A percentile compares a stretch with the other conserved stretches of the same genome.
phyloP scores from a whole-genome alignment of 2,888 invertebrate genomes.

The Polymixis flavicincta region DNA sequence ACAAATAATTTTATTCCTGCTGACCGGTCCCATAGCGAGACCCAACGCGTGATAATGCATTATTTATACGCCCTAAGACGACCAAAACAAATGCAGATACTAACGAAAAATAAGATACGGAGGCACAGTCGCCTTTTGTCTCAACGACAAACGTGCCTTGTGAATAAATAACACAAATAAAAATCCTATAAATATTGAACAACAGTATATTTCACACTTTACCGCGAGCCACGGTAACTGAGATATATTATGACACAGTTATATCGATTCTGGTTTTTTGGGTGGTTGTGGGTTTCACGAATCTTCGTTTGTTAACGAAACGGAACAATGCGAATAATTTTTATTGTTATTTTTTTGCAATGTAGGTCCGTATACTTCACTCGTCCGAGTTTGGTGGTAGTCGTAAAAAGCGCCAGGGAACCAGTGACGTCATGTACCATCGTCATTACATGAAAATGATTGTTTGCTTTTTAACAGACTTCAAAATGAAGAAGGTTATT shows the following conservation, averaged over 20 bases:
- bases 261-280: conserved; percentile 82
- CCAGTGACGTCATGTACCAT: conserved; percentile 69
- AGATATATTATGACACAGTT: conserved; percentile 88
- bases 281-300: conserved; percentile 80
- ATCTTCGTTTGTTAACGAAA: conserved; percentile 88
- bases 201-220: conserved; percentile 89
- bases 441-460: conserved; percentile 60
- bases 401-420: conserved; percentile 67
- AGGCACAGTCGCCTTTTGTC: conserved; percentile 82
- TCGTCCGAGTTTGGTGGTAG: conserved; percentile 52
- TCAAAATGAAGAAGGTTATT: too few relatives aligned
- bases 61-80: conserved; percentile 89
- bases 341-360: conserved; percentile 72
- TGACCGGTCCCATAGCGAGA: conserved; percentile 76
- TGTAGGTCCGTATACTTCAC: conserved; percentile 55
- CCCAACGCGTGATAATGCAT: conserved; percentile 89
- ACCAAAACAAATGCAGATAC: conserved; percentile 89
- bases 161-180: conserved; percentile 90
- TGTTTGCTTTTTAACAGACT: conserved; percentile 18
- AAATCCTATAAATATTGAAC: conserved; percentile 89
- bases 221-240: conserved; percentile 80
- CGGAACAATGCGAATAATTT: conserved; percentile 78
- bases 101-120: conserved; percentile 86
- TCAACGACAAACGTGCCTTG: conserved; percentile 84
- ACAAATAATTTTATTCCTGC: conserved; percentile 83